Conservation (phyloP, 2,113 vertebrate genomes). For the Tyrannus savana region DNA sequence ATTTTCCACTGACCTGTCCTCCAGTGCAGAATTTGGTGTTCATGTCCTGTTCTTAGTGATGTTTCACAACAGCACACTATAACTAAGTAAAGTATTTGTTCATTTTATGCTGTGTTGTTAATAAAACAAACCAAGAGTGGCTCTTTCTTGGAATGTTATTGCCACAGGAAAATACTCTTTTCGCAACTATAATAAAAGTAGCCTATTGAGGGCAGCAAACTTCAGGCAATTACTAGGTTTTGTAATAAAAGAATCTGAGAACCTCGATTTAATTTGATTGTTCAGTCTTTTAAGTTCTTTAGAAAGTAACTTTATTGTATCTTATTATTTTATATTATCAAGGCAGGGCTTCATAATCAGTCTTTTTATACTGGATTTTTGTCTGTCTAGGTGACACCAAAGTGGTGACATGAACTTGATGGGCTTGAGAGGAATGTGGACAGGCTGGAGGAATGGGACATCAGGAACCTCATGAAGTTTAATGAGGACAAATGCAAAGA, state of each 20-base stretch:
- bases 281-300: not conserved
- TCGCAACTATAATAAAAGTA: not conserved
- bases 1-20: not conserved
- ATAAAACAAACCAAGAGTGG: not conserved
- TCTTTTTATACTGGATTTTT: not conserved
- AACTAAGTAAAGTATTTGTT: not conserved
- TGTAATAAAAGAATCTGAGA: not conserved
- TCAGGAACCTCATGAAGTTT: not conserved
- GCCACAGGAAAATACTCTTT: not conserved
- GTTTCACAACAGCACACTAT: not conserved
- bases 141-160: not conserved
- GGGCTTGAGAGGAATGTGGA: not conserved
- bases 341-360: not conserved
- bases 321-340: not conserved
- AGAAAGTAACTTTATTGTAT: not conserved
- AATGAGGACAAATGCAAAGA: not conserved
- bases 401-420: not conserved
- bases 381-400: not conserved
- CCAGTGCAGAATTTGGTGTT: not conserved
- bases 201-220: constrained; percentile 66
- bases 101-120: not conserved
- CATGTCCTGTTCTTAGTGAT: not conserved
- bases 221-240: not conserved
- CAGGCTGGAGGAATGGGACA: not conserved
- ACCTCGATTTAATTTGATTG: not conserved